phyloP scores from a whole-genome alignment of 2,113 vertebrate genomes.

The Nycticryphes semicollaris region DNA sequence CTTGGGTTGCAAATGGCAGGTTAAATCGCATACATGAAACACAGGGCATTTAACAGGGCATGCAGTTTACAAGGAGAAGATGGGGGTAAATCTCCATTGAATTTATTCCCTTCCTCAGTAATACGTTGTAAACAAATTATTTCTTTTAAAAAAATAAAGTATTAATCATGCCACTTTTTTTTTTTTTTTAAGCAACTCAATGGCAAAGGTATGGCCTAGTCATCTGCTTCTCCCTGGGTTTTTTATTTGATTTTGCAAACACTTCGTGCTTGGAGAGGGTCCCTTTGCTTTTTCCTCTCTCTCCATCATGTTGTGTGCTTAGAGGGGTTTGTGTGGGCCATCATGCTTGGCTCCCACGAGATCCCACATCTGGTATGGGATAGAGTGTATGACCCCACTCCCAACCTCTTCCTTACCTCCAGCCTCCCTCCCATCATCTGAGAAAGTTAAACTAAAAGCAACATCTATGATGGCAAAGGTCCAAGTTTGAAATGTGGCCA shows the following conservation, averaged over 20 bases:
- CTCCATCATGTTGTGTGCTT: background rate
- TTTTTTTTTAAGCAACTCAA: background rate
- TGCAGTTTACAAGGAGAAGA: background rate
- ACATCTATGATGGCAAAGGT: constrained; percentile 38
- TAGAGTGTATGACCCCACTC: constrained; percentile 6
- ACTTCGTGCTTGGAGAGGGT: background rate
- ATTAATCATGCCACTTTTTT: background rate
- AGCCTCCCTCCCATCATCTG: constrained; percentile 32
- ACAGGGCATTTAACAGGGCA: background rate
- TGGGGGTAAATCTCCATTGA: background rate
- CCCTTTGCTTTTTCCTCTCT: background rate
- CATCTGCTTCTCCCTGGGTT: background rate
- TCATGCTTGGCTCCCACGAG: background rate
- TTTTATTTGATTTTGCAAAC: constrained; percentile 45
- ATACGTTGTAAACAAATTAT: background rate
- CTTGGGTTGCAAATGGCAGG: background rate
- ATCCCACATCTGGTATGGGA: constrained; percentile 36
- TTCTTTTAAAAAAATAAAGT: background rate
- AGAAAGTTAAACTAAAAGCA: constrained; percentile 63
- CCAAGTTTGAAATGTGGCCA: constrained; percentile 27
- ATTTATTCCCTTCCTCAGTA: background rate
- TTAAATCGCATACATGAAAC: background rate
- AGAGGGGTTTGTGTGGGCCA: background rate
- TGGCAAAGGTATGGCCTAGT: background rate
- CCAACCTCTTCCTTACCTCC: constrained; percentile 40